Percentiles rank a stretch among this genome's conserved stretches.
These are phyloP conservation scores for Pseudochromis fuscus DNA, from an alignment of 2,797 vertebrate species.

Conservation along the genomic window DNA sequence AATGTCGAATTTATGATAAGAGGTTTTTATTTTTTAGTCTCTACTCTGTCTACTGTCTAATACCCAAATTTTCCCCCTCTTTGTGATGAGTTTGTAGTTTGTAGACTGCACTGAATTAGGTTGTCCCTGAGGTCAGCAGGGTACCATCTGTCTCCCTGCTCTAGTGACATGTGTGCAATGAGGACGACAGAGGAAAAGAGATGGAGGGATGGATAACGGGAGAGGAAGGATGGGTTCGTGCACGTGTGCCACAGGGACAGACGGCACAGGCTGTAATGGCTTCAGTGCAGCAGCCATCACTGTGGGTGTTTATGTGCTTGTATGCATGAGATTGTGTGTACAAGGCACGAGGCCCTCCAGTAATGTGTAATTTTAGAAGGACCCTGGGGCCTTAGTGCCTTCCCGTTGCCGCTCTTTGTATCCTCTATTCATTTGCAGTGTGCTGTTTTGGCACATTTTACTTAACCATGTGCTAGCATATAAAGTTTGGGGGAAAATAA, in stretches of 20 bases:
- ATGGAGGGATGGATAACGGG: conserved; percentile 47
- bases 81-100: conserved; percentile 21
- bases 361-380: conserved; percentile 66
- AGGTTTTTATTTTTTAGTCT: conserved; percentile 13
- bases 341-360: conserved; percentile 46
- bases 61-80: conserved; percentile 5
- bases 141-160: conserved; percentile 82
- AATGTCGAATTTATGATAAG: conserved; percentile 9
- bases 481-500: not conserved
- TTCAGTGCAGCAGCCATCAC: conserved; percentile 45
- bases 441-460: conserved; percentile 30
- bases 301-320: conserved; percentile 48
- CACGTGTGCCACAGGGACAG: conserved; percentile 64
- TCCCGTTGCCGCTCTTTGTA: conserved; percentile 39
- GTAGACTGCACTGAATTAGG: conserved; percentile 54
- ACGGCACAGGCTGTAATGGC: conserved; percentile 36
- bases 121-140: conserved; percentile 67
- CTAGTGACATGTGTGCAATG: conserved; percentile 77
- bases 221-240: conserved; percentile 46
- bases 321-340: conserved; percentile 32
- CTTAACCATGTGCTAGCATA: conserved; percentile 12
- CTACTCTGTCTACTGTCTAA: conserved; percentile 27
- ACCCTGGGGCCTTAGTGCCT: conserved; percentile 36
- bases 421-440: conserved; percentile 43
- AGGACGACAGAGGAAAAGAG: conserved; percentile 60